These are phyloP conservation scores for Trisateles emortualis DNA, from an alignment of 2,888 invertebrate genomes.

Conservation along the genomic window DNA sequence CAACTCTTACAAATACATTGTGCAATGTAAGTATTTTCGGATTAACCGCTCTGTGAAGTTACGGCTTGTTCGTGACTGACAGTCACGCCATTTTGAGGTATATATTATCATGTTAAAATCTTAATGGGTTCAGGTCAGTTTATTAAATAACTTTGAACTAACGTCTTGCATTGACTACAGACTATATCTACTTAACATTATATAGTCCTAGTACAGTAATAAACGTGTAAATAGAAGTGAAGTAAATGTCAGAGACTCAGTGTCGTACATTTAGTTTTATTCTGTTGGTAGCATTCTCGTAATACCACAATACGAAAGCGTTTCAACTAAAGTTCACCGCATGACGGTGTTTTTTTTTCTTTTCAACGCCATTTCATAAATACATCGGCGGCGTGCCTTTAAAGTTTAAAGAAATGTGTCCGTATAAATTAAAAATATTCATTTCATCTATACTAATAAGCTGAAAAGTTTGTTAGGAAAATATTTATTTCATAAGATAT, in stretches of 20 bases:
- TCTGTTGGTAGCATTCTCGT: no score
- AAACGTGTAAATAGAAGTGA: background rate
- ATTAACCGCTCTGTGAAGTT: constrained; percentile 9
- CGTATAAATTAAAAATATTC: no score
- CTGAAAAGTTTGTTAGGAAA: no score
- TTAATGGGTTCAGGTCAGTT: background rate
- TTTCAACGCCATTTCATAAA: no score
- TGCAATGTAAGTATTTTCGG: constrained; percentile 15
- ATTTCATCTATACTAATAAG: no score
- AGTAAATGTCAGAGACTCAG: background rate
- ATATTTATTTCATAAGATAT: no score
- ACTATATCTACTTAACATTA: background rate
- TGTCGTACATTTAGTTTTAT: no score
- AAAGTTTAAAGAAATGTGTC: no score
- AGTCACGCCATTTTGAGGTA: constrained; percentile 15
- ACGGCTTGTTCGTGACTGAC: constrained; percentile 27
- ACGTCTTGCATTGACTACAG: background rate
- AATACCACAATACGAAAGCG: no score
- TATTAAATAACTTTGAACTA: background rate
- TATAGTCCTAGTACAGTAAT: background rate
- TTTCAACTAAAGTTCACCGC: no score
- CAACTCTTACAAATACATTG: constrained; percentile 11
- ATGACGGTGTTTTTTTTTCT: no score
- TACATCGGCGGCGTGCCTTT: no score
- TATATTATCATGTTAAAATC: background rate